A percentile compares a stretch with the other conserved stretches of the same genome.
phyloP scores from a whole-genome alignment of 1,140 invertebrate genomes.

The Daktulosphaira vitifoliae region DNA sequence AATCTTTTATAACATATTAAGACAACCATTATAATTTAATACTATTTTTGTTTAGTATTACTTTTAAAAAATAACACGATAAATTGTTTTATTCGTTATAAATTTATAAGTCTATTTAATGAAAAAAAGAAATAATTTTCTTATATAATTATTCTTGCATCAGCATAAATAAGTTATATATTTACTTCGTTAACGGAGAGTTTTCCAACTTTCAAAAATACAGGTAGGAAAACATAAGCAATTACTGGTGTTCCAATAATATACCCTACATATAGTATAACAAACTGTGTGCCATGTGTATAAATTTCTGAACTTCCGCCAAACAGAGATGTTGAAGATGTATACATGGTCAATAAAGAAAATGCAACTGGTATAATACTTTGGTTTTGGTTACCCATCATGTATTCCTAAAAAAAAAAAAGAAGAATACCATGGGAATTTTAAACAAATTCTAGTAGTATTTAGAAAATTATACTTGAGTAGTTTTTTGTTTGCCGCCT shows the following conservation, averaged over 20 bases:
- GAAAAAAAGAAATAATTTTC: too few relatives aligned
- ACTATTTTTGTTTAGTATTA: too few relatives aligned
- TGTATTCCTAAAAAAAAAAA: conserved; percentile 58
- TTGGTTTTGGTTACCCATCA: conserved; percentile 71
- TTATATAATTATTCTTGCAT: too few relatives aligned
- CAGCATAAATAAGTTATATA: too few relatives aligned
- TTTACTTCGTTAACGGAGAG: conserved; percentile 69
- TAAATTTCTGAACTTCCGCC: conserved; percentile 82
- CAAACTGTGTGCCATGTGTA: conserved; percentile 71
- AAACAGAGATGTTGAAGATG: conserved; percentile 86
- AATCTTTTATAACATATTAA: too few relatives aligned
- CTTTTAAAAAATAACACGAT: too few relatives aligned
- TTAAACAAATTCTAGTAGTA: neutral
- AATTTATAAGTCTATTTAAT: too few relatives aligned
- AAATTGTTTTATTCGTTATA: too few relatives aligned
- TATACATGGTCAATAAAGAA: conserved; percentile 85
- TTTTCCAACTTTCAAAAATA: conserved; percentile 77
- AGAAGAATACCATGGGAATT: neutral
- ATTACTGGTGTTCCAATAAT: conserved; percentile 69
- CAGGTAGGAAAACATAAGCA: conserved; percentile 72
- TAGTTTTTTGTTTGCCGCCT: conserved; percentile 77
- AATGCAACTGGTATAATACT: conserved; percentile 68
- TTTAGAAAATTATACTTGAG: conserved; percentile 50
- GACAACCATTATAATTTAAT: too few relatives aligned
- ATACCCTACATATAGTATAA: conserved; percentile 72